Percentiles rank a stretch among this genome's conserved stretches.
Conservation (phyloP, 2,797 vertebrate genomes). For the Cichlasoma orientale region DNA sequence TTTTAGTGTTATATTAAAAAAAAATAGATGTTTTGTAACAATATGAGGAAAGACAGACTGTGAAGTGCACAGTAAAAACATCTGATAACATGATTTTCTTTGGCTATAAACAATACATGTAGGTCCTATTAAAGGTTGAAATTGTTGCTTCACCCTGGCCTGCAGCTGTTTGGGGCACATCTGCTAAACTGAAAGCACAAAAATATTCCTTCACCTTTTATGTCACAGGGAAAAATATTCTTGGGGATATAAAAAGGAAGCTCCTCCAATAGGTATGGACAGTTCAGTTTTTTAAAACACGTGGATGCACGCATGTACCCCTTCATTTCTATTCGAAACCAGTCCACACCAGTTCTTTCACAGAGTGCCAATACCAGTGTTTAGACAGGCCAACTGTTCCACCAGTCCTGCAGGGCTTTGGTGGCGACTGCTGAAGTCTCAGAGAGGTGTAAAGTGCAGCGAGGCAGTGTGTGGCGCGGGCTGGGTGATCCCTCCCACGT, state of each 20-base stretch:
- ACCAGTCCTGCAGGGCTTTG: constrained; percentile 43
- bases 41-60: not conserved
- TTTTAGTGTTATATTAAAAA: too few relatives aligned
- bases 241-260: not conserved
- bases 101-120: too few relatives aligned
- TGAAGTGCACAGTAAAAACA: not conserved
- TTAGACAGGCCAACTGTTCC: constrained; percentile 65
- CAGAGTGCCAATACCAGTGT: constrained; percentile 33
- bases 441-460: constrained; percentile 72
- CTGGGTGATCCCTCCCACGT: constrained; percentile 71
- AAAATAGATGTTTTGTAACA: too few relatives aligned
- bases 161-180: not conserved
- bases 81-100: accelerated
- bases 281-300: not conserved
- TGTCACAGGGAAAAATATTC: not conserved
- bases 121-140: not conserved
- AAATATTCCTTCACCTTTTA: not conserved
- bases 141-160: not conserved
- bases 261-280: not conserved
- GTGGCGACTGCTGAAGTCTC: constrained; percentile 55
- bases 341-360: constrained; percentile 14
- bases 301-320: not conserved
- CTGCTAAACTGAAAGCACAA: too few relatives aligned
- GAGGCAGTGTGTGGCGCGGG: constrained; percentile 56
- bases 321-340: not conserved